These are phyloP conservation scores for Drosophila sulfurigaster DNA, from an alignment of 1,140 invertebrate genomes.

Conservation along the genomic window DNA sequence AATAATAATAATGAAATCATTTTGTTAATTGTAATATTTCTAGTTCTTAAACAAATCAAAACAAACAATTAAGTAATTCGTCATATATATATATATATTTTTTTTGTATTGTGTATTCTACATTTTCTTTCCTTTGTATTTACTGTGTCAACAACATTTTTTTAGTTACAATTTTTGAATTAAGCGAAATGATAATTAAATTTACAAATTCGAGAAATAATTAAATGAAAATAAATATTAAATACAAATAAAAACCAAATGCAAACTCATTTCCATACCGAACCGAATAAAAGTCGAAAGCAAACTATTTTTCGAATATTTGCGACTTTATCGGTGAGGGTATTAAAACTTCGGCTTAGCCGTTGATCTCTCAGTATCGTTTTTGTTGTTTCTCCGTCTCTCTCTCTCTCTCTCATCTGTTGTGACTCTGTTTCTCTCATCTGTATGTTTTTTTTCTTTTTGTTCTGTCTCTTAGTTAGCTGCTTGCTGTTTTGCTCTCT, in stretches of 20 bases:
- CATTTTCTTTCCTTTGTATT: slow-evolving; percentile 36
- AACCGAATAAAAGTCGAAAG: background rate
- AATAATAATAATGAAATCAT: slow-evolving; percentile 25
- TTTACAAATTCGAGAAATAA: slow-evolving; percentile 37
- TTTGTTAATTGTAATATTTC: slow-evolving; percentile 53
- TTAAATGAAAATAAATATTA: slow-evolving; percentile 44
- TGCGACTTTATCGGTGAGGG: slow-evolving; percentile 4
- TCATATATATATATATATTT: slow-evolving; percentile 27
- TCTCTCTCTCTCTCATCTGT: slow-evolving; percentile 6
- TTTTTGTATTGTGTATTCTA: slow-evolving; percentile 32
- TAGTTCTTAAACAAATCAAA: slow-evolving; percentile 24
- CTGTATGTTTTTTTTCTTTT: slow-evolving; percentile 12
- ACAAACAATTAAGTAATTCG: slow-evolving; percentile 13
- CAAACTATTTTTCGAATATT: background rate
- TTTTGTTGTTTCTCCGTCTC: slow-evolving; percentile 9
- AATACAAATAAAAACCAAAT: slow-evolving; percentile 50
- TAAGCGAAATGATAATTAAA: slow-evolving; percentile 68
- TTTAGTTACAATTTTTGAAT: slow-evolving; percentile 72
- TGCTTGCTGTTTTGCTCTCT: slow-evolving; percentile 35
- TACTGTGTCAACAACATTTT: slow-evolving; percentile 35
- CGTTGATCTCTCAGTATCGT: slow-evolving; percentile 5
- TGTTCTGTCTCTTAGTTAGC: slow-evolving; percentile 28
- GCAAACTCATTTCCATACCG: slow-evolving; percentile 37
- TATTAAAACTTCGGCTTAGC: slow-evolving; percentile 15
- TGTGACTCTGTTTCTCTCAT: slow-evolving; percentile 42